Base-by-base conservation (phyloP, 2,797 vertebrate genomes). In the Bufotes viridis region DNA sequence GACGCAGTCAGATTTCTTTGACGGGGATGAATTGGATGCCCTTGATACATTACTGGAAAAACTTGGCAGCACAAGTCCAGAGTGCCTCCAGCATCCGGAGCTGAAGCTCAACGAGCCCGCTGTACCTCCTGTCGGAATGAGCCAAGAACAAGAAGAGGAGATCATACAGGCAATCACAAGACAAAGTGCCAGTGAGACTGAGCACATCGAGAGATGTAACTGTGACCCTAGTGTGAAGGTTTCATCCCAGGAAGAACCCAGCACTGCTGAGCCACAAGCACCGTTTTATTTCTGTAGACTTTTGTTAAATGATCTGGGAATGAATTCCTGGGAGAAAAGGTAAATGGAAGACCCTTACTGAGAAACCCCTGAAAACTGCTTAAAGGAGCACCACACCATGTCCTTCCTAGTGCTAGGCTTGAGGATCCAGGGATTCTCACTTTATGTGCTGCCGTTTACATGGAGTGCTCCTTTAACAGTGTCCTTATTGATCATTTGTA, bases 261-360 rank as follows among this genome's bases (percentile, higher is more conserved):
- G 87, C 0, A 95, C 96, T 11, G 93, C 95, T 22, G 95, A 97
- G 74, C 97, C 97, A 4, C 97, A 95, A 57, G 97, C 97, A 18
- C 95, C 97, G 7, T 99, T 99, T 92, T 98, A 99, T 92, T 98
- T 98, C 94, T 99, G 98, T 90, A 96, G 97, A 20, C 94, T 98
- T 87, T 92, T 99, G 90, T 96, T 99, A 3, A 96, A 98, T 58
- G 97, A 98, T 92, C 94, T 99, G 86, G 98, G 98, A 88, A 99
- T 99, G 98, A 98, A 99, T 93, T 98, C 98, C 80, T 99, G 98
- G 98, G 98, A 99, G 5, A 97, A 96, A 94, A 99, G 98, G 98
- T 99, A 97, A 86, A 88, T 87, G 51, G 11, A 58, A 24, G 61
- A 1, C 3, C 53, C 10, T 18, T 53, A 42, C 34, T 20, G 20